Evolutionary conservation across 2,113 vertebrate species (phyloP), one percentile per base, ranked within the genome.

Genomic region (Dicaeum eximium): DNA sequence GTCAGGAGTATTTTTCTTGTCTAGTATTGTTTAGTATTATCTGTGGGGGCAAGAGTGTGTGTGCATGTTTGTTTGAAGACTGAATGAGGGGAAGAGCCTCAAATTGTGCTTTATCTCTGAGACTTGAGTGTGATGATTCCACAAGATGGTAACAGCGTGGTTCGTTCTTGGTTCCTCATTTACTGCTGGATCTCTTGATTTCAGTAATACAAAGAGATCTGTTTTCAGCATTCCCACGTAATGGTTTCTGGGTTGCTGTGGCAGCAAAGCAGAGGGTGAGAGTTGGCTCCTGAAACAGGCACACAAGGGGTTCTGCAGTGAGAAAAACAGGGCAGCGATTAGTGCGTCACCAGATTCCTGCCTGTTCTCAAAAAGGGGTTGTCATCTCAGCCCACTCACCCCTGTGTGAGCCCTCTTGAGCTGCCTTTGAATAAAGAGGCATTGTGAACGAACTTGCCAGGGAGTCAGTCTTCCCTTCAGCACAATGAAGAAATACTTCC

Each of bases 371-470:
- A 27, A 58, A 77, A 69, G 87, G 69, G 38, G 42, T 75, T 92
- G 84, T 80, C 45, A 62, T 75, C 57, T 80, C 84, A 42, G 78
- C 93, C 93, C 91, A 95, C 93, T 97, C 84, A 30, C 15, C 40
- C 65, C 23, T 8, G 54, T 71, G 72, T 13, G 6, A 92, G 60
- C 79, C 23, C 40, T 80, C 71, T 90, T 21, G 57, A 90, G 53
- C 77, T 71, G 27, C 12, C 73, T 83, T 35, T 47, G 61, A 37
- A 91, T 87, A 85, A 83, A 64, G 83, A 78, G 62, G 33, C 78
- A n/a, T 85, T 89, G 91, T 91, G 84, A 90, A 33, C 0, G 0
- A 54, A 9, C 14, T 91, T 88, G 74, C 78, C 24, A 19, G 61
- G 80, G 57, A 87, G 40, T 57, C 65, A 56, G 30, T 44, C 37